Conservation (phyloP, 2,888 invertebrate species). For the Strigamia crassipes region DNA sequence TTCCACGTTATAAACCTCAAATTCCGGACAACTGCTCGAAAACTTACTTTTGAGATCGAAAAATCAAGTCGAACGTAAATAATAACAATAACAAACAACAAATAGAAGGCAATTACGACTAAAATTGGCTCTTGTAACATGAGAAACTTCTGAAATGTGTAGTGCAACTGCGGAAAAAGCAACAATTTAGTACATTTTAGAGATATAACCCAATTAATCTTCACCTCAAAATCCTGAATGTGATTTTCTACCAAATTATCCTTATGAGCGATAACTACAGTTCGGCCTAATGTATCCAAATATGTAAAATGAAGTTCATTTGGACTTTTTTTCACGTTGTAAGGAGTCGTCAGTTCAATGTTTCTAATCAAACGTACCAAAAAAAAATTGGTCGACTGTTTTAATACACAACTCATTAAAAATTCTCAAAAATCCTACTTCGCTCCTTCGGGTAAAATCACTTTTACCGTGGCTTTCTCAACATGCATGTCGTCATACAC, state of each 20-base stretch:
- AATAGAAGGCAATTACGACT: conserved; percentile 83
- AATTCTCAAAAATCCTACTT: conserved; percentile 56
- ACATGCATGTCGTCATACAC: conserved; percentile 96
- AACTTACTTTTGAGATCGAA: conserved; percentile 69
- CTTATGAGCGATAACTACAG: conserved; percentile 80
- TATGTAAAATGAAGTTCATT: conserved; percentile 88
- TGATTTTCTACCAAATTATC: conserved; percentile 92
- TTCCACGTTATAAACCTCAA: background rate
- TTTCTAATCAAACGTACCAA: conserved; percentile 61
- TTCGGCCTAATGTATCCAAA: conserved; percentile 90
- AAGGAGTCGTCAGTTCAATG: conserved; percentile 81
- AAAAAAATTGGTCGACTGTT: conserved; percentile 15
- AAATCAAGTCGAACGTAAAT: conserved; percentile 95
- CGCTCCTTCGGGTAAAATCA: conserved; percentile 93
- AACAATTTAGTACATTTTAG: background rate
- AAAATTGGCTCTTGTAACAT: conserved; percentile 93
- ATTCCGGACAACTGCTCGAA: background rate
- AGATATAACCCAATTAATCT: conserved; percentile 51
- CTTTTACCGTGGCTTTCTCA: conserved; percentile 82
- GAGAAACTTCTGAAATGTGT: conserved; percentile 80
- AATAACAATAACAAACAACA: conserved; percentile 88
- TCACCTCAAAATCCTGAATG: conserved; percentile 85
- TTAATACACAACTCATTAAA: too few species aligned
- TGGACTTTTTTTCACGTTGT: conserved; percentile 72
- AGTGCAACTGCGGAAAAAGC: conserved; percentile 67